Percentiles rank a stretch among this genome's conserved stretches.
Evolutionary conservation across 2,113 vertebrate genomes (phyloP).

Genomic region (Apteryx owenii): DNA sequence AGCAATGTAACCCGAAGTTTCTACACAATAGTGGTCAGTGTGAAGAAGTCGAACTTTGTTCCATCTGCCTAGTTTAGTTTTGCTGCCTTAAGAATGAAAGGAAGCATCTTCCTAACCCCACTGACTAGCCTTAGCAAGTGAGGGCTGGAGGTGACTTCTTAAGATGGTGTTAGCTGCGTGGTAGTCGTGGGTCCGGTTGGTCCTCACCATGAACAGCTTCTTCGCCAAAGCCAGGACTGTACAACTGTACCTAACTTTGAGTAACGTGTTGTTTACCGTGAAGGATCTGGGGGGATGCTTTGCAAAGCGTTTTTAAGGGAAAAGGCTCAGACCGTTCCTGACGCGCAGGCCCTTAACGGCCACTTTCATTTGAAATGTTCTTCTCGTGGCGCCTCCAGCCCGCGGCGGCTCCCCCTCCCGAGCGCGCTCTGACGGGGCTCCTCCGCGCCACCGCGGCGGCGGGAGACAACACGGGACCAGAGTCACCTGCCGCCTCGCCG

Average conservation of each 20-base stretch:
- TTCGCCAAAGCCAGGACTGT: neutral
- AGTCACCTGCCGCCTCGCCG: no score
- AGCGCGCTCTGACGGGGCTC: no score
- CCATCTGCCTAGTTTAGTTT: neutral
- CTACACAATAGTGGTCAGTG: fast-evolving
- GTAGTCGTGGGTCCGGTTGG: neutral
- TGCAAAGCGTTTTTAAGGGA: neutral
- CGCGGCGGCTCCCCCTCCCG: neutral
- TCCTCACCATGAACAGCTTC: no score
- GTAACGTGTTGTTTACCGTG: no score
- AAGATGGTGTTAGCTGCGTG: fast-evolving
- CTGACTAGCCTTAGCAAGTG: neutral
- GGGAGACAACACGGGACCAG: no score
- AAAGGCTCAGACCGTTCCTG: neutral
- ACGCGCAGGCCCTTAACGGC: neutral
- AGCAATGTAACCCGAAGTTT: no score
- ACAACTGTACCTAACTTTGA: neutral
- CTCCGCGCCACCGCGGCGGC: no score
- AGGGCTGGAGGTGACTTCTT: neutral
- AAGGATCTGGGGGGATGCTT: fast-evolving
- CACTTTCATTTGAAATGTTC: neutral
- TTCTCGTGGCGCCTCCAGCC: neutral
- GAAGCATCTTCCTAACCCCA: neutral
- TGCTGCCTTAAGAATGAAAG: fast-evolving
- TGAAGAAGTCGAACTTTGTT: neutral